phyloP scores from a whole-genome alignment of 2,888 invertebrate genomes.

The Cybosia mesomella region DNA sequence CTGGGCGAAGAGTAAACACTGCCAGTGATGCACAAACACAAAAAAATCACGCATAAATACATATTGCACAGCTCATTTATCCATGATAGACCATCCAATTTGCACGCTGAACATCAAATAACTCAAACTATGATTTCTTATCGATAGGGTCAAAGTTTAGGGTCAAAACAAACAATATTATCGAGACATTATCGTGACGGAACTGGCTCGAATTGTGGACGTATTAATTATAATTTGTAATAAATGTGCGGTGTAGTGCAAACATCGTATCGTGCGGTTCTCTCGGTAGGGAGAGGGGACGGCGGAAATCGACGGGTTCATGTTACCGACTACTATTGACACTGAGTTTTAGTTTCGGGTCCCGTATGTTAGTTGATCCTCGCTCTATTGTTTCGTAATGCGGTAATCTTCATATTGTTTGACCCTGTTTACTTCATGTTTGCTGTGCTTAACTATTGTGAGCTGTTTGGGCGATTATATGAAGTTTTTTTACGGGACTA shows the following conservation, averaged over 20 bases:
- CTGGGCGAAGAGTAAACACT: slow-evolving; percentile 73
- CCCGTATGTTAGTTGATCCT: slow-evolving; percentile 41
- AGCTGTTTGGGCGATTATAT: neutral
- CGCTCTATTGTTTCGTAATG: slow-evolving; percentile 18
- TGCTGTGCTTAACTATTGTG: neutral
- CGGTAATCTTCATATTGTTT: slow-evolving; percentile 19
- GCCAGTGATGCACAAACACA: slow-evolving; percentile 74
- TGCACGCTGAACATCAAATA: slow-evolving; percentile 71
- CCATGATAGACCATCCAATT: slow-evolving; percentile 65
- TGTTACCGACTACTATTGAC: slow-evolving; percentile 34
- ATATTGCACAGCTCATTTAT: slow-evolving; percentile 69
- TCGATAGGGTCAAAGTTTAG: slow-evolving; percentile 65
- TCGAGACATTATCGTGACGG: slow-evolving; percentile 72
- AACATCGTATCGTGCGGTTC: slow-evolving; percentile 34
- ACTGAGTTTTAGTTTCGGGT: slow-evolving; percentile 35
- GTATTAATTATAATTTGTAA: slow-evolving; percentile 65
- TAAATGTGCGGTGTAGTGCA: slow-evolving; percentile 62
- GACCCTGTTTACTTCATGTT: slow-evolving; percentile 18
- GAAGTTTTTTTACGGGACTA: neutral
- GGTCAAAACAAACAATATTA: slow-evolving; percentile 80
- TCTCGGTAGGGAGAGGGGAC: slow-evolving; percentile 39
- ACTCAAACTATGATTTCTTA: slow-evolving; percentile 58
- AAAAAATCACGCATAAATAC: slow-evolving; percentile 75
- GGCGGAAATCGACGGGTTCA: slow-evolving; percentile 44
- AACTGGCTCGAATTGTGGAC: slow-evolving; percentile 51